Percentiles rank a stretch among this genome's conserved stretches.
These are phyloP conservation scores for Laterallus jamaicensis DNA, from an alignment of 2,113 vertebrate species.

Conservation along the genomic window DNA sequence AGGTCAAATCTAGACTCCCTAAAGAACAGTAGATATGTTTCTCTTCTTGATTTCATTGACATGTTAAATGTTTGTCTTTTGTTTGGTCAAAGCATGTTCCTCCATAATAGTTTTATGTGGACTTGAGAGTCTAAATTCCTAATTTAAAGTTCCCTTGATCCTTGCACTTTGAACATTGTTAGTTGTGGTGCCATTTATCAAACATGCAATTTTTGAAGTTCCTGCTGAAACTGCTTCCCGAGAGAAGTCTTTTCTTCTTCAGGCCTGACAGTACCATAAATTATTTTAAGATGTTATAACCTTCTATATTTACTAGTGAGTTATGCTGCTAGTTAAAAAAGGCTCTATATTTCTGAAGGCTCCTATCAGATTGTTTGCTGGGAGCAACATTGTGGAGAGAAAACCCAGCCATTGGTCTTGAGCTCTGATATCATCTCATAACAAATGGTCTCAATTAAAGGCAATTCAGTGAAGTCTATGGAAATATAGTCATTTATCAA, in stretches of 20 bases:
- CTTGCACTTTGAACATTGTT: slow-evolving; percentile 50
- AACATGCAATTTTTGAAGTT: slow-evolving; percentile 58
- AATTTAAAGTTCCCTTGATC: slow-evolving; percentile 65
- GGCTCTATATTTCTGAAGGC: neutral
- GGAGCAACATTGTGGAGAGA: neutral
- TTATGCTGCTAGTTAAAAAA: slow-evolving; percentile 52
- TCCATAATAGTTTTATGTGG: slow-evolving; percentile 35
- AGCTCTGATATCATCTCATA: slow-evolving; percentile 19
- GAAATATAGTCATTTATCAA: slow-evolving; percentile 50
- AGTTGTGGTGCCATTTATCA: slow-evolving; percentile 58
- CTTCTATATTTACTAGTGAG: slow-evolving; percentile 52
- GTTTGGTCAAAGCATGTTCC: neutral
- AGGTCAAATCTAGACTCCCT: neutral
- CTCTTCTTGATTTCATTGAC: slow-evolving; percentile 9
- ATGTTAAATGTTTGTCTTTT: slow-evolving; percentile 25
- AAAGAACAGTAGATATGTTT: neutral
- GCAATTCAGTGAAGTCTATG: slow-evolving; percentile 28
- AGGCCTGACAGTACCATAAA: slow-evolving; percentile 54
- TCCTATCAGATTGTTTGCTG: slow-evolving; percentile 24
- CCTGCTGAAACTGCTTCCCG: slow-evolving; percentile 50
- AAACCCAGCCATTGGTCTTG: neutral
- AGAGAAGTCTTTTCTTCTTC: slow-evolving; percentile 63
- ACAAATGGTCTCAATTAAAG: slow-evolving; percentile 50
- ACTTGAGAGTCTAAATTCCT: slow-evolving; percentile 22
- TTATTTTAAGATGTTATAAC: slow-evolving; percentile 67